These are phyloP conservation scores for Andrena fulva DNA, from an alignment of 2,888 invertebrate species.

Conservation along the genomic window DNA sequence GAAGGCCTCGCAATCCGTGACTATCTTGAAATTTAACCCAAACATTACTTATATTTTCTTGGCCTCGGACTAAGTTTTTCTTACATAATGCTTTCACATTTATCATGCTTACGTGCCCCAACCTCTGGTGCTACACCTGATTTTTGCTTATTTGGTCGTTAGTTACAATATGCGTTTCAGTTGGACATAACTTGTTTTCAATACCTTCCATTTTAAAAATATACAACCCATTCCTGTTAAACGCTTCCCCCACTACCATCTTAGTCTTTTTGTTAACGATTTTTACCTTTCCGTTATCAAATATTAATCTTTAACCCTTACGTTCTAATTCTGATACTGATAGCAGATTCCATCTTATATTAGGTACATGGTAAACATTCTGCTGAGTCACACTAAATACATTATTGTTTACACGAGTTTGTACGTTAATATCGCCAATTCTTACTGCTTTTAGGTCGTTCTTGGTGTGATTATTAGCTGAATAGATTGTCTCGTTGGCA, in stretches of 20 bases:
- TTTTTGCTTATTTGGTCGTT: neutral
- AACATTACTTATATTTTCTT: no score
- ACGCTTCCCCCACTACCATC: no score
- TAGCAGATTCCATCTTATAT: conserved; percentile 30
- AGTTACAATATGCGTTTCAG: neutral
- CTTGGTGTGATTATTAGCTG: neutral
- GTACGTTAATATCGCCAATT: neutral
- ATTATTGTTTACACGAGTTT: conserved; percentile 7
- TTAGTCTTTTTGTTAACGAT: no score
- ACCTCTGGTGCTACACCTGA: neutral
- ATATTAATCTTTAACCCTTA: no score
- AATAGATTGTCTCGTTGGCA: conserved; percentile 21
- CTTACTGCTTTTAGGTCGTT: conserved; percentile 5
- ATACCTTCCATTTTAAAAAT: neutral
- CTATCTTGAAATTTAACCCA: no score
- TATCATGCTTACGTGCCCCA: neutral
- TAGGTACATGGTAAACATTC: conserved; percentile 34
- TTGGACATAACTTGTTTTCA: neutral
- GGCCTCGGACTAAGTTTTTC: conserved; percentile 19
- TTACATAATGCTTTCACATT: conserved; percentile 1
- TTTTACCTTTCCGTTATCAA: no score
- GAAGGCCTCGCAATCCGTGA: no score
- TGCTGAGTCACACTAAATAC: conserved; percentile 2
- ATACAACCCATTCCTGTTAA: conserved; percentile 20
- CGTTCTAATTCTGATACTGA: no score